Evolutionary conservation across 1,140 invertebrate species (phyloP).

Genomic region (Caenorhabditis tropicalis): DNA sequence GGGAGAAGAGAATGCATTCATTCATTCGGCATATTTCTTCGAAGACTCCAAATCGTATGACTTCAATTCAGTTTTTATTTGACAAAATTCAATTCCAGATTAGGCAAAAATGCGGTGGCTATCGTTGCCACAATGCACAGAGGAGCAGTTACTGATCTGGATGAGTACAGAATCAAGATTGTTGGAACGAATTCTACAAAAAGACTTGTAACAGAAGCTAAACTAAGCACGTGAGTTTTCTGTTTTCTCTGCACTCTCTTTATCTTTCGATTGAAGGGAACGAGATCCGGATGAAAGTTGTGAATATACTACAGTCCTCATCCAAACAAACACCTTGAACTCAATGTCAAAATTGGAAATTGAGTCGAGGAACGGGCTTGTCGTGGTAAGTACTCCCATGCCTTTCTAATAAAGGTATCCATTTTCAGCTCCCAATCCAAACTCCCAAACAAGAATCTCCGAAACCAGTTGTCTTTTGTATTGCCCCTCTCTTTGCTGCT

Average conservation of each 20-base stretch:
- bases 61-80: neutral
- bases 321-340: neutral
- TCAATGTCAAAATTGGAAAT: conserved; percentile 8
- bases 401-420: too few species aligned
- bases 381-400: neutral
- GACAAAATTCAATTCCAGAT: neutral
- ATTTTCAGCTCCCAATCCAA: neutral
- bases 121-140: conserved; percentile 14
- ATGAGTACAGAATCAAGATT: neutral
- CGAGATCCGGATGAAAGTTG: conserved; percentile 6
- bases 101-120: conserved; percentile 1
- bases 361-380: neutral
- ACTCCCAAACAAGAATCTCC: neutral
- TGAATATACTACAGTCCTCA: conserved; percentile 14
- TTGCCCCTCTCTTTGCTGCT: conserved; percentile 4
- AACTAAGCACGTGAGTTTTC: neutral
- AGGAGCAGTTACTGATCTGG: neutral
- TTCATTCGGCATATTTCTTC: neutral
- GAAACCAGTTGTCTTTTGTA: conserved; percentile 3
- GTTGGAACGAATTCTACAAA: neutral
- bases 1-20: conserved; percentile 31
- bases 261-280: neutral
- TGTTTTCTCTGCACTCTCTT: neutral
- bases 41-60: conserved; percentile 7
- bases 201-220: neutral